Percentiles rank a stretch among this genome's conserved stretches.
Conservation (phyloP, 2,113 vertebrate genomes). For the Callipepla squamata region DNA sequence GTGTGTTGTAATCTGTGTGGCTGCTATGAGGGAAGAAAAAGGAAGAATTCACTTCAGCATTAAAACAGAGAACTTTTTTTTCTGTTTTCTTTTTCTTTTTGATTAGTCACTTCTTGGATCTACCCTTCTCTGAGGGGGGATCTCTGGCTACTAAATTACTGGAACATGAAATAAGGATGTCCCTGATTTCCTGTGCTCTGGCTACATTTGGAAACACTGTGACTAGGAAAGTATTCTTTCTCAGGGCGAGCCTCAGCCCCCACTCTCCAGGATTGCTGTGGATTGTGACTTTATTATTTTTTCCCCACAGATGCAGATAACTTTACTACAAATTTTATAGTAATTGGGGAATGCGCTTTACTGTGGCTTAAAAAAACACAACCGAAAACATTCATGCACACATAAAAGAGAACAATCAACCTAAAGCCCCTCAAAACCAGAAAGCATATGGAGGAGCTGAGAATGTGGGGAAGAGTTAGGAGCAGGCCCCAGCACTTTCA, state of each 20-base stretch:
- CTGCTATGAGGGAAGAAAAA: not conserved
- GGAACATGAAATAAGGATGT: not conserved
- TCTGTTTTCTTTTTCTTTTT: not conserved
- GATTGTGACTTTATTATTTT: not conserved
- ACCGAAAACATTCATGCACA: rapidly evolving
- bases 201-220: not conserved
- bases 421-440: rapidly evolving
- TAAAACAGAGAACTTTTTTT: not conserved
- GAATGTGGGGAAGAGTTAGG: not conserved
- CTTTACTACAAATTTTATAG: not conserved
- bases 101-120: not conserved
- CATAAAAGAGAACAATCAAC: not conserved
- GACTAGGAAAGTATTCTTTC: not conserved
- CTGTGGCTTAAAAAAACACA: not conserved
- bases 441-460: not conserved
- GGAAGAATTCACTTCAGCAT: not conserved
- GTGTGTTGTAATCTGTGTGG: not conserved
- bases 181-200: not conserved
- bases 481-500: not conserved
- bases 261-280: not conserved
- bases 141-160: not conserved
- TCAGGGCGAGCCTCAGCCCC: not conserved
- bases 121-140: not conserved
- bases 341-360: not conserved
- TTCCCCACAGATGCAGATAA: not conserved